phyloP scores from a whole-genome alignment of 1,140 invertebrate species.

The Drosophila chauvacae region DNA sequence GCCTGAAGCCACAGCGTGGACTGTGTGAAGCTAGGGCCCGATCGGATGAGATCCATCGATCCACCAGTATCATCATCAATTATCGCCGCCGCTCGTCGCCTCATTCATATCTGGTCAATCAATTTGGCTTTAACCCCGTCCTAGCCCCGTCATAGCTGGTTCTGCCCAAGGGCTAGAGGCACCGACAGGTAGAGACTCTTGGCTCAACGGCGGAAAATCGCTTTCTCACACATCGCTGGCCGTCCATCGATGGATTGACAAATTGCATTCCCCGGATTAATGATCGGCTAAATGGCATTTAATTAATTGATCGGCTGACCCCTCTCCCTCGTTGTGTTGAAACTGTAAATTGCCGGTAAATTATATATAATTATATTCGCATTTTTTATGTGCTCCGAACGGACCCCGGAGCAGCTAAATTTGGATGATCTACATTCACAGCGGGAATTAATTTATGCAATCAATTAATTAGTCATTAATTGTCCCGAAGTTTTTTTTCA shows the following conservation, averaged over 20 bases:
- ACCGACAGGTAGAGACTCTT: conserved; percentile 56
- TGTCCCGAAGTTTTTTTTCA: neutral
- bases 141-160: conserved; percentile 6
- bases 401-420: conserved; percentile 4
- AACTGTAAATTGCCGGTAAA: conserved; percentile 59
- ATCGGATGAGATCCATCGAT: conserved; percentile 32
- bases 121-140: conserved; percentile 67
- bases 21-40: conserved; percentile 62
- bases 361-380: conserved; percentile 77
- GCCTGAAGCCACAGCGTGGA: conserved; percentile 53
- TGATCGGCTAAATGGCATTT: conserved; percentile 78
- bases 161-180: conserved; percentile 23
- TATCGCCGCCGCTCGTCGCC: conserved; percentile 64
- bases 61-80: conserved; percentile 77
- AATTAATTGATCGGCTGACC: conserved; percentile 66
- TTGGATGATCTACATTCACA: conserved; percentile 47
- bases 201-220: conserved; percentile 61
- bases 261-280: conserved; percentile 78
- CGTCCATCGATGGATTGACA: conserved; percentile 61
- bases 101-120: conserved; percentile 79
- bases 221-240: conserved; percentile 74
- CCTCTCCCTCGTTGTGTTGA: conserved; percentile 51
- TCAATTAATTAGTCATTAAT: conserved; percentile 48
- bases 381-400: conserved; percentile 58
- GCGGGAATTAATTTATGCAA: conserved; percentile 43